These are phyloP conservation scores for Limnephilus marmoratus DNA, from an alignment of 2,888 invertebrate species.

Conservation along the genomic window DNA sequence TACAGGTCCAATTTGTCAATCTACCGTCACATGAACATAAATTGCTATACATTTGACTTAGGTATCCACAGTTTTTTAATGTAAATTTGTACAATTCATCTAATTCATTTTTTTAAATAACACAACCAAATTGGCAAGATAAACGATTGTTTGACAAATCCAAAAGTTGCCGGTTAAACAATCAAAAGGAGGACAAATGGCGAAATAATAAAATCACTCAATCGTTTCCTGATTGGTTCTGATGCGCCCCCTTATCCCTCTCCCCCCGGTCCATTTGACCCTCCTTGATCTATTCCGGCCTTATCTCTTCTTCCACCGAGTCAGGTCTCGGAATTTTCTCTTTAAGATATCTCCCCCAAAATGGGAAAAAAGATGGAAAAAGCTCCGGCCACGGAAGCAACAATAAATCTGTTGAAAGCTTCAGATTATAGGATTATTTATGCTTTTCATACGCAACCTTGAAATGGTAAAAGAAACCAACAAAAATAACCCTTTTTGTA, in stretches of 20 bases:
- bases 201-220: slow-evolving; percentile 56
- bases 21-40: not conserved
- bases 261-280: not conserved
- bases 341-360: not conserved
- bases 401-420: slow-evolving; percentile 2
- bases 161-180: slow-evolving; percentile 55
- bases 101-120: not conserved
- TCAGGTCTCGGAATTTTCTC: slow-evolving; percentile 12
- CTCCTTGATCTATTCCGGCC: slow-evolving; percentile 25
- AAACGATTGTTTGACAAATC: slow-evolving; percentile 52
- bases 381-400: slow-evolving; percentile 2
- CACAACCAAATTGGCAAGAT: slow-evolving; percentile 2
- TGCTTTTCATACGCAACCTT: not conserved
- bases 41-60: not conserved
- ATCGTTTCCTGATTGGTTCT: slow-evolving; percentile 59
- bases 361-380: not conserved
- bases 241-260: not conserved
- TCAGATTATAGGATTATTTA: not conserved
- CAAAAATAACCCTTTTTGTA: not conserved
- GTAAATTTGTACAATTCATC: not conserved
- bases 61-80: not conserved
- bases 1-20: too few species aligned
- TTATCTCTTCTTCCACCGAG: slow-evolving; percentile 45
- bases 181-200: slow-evolving; percentile 55
- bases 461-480: not conserved